phyloP scores from a whole-genome alignment of 2,113 vertebrate species.

The Lagopus leucura region DNA sequence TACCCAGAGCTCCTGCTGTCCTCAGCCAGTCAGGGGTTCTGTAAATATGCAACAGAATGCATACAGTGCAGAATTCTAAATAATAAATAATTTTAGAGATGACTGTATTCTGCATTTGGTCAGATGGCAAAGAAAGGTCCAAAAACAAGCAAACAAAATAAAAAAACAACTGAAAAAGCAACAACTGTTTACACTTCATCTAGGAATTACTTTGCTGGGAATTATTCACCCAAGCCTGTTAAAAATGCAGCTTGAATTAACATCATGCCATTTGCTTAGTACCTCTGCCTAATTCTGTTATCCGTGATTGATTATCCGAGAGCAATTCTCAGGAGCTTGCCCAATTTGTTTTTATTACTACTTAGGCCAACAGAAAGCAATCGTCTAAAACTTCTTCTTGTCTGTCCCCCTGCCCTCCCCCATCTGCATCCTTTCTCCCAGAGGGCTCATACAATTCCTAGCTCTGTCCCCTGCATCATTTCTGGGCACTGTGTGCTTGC shows the following conservation, averaged over 20 bases:
- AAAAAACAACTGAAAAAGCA: not conserved
- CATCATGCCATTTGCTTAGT: conserved; percentile 14
- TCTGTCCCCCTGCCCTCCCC: not conserved
- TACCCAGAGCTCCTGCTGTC: not conserved
- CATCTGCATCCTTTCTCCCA: not conserved
- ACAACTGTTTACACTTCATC: not conserved
- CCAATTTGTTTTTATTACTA: conserved; percentile 36
- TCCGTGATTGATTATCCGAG: conserved; percentile 31
- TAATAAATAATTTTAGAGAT: not conserved
- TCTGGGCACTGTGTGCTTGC: not conserved
- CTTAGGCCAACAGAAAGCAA: conserved; percentile 10
- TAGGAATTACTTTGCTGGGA: not conserved
- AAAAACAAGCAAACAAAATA: not conserved
- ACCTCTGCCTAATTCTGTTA: conserved; percentile 34
- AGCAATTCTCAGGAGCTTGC: not conserved
- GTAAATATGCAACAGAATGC: not conserved
- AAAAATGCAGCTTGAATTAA: conserved; percentile 41
- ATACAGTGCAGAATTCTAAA: not conserved
- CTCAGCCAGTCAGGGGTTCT: not conserved
- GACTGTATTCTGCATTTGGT: not conserved
- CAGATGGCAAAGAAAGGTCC: not conserved
- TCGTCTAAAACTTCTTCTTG: not conserved
- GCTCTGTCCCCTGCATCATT: not conserved
- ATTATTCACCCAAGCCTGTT: not conserved
- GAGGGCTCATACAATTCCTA: not conserved